phyloP scores from a whole-genome alignment of 2,113 vertebrate species.

The Anhinga rufa region DNA sequence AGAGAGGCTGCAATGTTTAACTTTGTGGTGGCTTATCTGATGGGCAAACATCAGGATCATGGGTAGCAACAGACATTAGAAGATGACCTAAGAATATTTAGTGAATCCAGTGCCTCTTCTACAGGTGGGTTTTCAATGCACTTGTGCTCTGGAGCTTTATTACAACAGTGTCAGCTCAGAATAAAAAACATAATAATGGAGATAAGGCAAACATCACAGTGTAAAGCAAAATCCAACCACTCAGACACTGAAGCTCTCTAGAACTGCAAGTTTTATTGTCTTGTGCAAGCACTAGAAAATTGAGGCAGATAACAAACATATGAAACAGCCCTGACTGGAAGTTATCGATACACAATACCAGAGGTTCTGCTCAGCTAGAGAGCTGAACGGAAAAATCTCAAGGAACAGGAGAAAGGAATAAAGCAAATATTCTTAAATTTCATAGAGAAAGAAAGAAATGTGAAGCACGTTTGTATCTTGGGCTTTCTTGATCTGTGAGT shows the following conservation, averaged over 20 bases:
- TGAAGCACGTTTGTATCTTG: not conserved
- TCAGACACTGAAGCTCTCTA: not conserved
- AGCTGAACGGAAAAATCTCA: not conserved
- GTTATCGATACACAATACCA: accelerated
- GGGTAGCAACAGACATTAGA: not conserved
- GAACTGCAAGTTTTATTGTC: conserved; percentile 17
- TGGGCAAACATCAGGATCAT: not conserved
- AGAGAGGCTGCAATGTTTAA: not conserved
- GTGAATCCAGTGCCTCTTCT: not conserved
- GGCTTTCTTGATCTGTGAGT: not conserved
- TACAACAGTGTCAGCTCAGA: not conserved
- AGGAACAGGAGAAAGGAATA: not conserved
- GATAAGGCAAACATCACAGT: accelerated
- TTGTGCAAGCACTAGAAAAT: not conserved
- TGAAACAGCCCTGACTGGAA: not conserved
- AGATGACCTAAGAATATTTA: not conserved
- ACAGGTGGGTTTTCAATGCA: accelerated
- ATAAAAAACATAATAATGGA: not conserved
- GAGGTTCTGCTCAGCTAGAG: not conserved
- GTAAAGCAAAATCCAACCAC: not conserved
- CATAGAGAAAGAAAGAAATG: not conserved
- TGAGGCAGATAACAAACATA: not conserved
- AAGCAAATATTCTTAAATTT: not conserved
- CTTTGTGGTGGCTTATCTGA: not conserved
- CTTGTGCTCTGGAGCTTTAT: not conserved